A percentile compares a stretch with the other conserved stretches of the same genome.
phyloP scores from a whole-genome alignment of 2,888 invertebrate species.

The Pherbina coryleti region DNA sequence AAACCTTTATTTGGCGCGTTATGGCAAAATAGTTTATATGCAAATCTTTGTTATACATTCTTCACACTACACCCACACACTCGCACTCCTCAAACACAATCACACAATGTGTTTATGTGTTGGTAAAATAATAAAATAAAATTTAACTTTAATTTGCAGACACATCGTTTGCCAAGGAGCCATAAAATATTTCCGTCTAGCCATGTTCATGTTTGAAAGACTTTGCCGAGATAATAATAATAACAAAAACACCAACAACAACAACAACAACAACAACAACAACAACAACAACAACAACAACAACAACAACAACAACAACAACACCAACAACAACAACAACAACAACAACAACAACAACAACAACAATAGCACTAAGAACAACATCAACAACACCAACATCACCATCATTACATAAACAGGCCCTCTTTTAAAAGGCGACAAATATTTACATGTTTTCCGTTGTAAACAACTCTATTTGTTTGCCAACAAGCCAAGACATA shows the following conservation, averaged over 20 bases:
- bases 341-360: no score
- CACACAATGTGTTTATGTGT: not conserved
- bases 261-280: not conserved
- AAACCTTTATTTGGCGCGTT: not conserved
- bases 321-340: no score
- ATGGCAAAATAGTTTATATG: not conserved
- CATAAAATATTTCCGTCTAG: slow-evolving; percentile 21
- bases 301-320: not conserved
- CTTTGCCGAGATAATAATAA: not conserved
- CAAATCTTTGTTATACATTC: slow-evolving; percentile 18
- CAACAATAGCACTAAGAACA: no score
- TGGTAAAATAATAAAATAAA: slow-evolving; percentile 15
- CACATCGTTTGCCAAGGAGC: slow-evolving; percentile 9
- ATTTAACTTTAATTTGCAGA: slow-evolving; percentile 9
- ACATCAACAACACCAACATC: no score
- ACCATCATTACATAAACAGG: no score
- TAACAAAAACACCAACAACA: not conserved
- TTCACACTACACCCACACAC: slow-evolving; percentile 21
- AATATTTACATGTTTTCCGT: not conserved
- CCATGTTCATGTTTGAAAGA: not conserved
- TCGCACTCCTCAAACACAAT: not conserved
- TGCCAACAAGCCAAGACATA: no score
- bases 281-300: not conserved
- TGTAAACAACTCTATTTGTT: not conserved
- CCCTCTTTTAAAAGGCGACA: not conserved